Evolutionary conservation across 2,888 invertebrate genomes (phyloP), one percentile per base, ranked within the genome.

Genomic region (Harpagoxenus sublaevis): DNA sequence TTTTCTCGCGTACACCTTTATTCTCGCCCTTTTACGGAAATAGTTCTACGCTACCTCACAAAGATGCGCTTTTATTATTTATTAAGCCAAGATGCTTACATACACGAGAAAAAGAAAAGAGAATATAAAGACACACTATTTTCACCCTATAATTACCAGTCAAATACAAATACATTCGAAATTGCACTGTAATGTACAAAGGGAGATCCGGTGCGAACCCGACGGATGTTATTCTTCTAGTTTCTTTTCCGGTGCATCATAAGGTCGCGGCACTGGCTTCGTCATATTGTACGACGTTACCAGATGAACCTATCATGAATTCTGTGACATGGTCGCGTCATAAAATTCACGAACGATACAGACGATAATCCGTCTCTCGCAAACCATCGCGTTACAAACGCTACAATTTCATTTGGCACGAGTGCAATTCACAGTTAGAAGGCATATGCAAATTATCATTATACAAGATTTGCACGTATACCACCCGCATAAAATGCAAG

Each of bases 341-440:
- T 28, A 10, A 12, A 28, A 73, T 73, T 60, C 79, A 48, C 63
- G 71, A 85, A 74, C 78, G 78, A 85, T 75, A 70, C 55, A 63
- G 78, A 85, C 74, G 81, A 87, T 85, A 48, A 81, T 85, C 71
- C 60, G 23, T 86, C 70, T 51, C 35, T 31, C 84, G 63, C 39
- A 53, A 55, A 63, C 66, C 85, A 84, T 83, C 65, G 84, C 68
- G 75, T 86, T 81, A 62, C 42, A 84, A 88, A 90, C 88, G 88
- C 88, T 89, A 88, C 88, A 88, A 90, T 86, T 88, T 91, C 85
- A 89, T 90, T 92, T 92, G 92, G 92, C 92, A 92, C 92, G 89
- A 92, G 85, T 86, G 89, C 89, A 88, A 87, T 90, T 85, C 74
- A 82, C 88, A 74, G 84, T 86, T 86, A 88, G 89, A 92, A 92